phyloP scores from a whole-genome alignment of 2,113 vertebrate genomes.

The Cavia porcellus region DNA sequence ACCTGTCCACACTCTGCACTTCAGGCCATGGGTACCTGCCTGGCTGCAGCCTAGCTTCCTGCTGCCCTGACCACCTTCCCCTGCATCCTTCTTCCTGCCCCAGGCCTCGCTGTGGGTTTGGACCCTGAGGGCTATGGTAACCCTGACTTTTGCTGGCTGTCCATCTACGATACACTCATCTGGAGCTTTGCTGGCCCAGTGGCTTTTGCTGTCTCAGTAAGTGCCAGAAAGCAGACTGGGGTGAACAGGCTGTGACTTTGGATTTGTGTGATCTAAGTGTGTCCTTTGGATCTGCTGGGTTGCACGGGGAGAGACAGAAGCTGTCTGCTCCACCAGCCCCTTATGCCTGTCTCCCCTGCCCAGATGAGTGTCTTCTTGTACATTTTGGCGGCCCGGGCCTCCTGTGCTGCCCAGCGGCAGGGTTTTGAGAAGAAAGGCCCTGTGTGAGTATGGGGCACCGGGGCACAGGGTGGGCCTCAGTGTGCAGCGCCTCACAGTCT shows the following conservation, averaged over 20 bases:
- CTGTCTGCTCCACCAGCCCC: background rate
- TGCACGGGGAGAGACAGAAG: background rate
- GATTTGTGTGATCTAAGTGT: no score
- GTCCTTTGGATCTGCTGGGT: background rate
- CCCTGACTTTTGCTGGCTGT: slow-evolving; percentile 97
- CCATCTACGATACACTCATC: slow-evolving; percentile 95
- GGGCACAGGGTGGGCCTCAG: accelerated
- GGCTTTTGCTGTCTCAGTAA: slow-evolving; percentile 91
- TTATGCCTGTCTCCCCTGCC: background rate
- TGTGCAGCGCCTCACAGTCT: accelerated
- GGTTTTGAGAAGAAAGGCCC: slow-evolving; percentile 94
- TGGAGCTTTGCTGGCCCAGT: slow-evolving; percentile 97
- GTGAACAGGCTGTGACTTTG: background rate
- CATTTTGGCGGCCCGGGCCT: slow-evolving; percentile 92
- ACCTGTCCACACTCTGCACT: accelerated
- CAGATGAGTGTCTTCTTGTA: slow-evolving; percentile 95
- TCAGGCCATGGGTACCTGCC: background rate
- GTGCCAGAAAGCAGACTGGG: slow-evolving; percentile 66
- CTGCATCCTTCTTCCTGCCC: background rate
- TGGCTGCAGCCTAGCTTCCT: background rate
- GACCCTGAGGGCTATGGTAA: slow-evolving; percentile 97
- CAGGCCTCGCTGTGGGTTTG: slow-evolving; percentile 95
- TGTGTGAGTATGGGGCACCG: slow-evolving; percentile 89
- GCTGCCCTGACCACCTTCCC: background rate
- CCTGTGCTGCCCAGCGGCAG: slow-evolving; percentile 89